A percentile compares a stretch with the other conserved stretches of the same genome.
phyloP scores from a whole-genome alignment of 2,113 vertebrate species.

The Centropus unirufus region DNA sequence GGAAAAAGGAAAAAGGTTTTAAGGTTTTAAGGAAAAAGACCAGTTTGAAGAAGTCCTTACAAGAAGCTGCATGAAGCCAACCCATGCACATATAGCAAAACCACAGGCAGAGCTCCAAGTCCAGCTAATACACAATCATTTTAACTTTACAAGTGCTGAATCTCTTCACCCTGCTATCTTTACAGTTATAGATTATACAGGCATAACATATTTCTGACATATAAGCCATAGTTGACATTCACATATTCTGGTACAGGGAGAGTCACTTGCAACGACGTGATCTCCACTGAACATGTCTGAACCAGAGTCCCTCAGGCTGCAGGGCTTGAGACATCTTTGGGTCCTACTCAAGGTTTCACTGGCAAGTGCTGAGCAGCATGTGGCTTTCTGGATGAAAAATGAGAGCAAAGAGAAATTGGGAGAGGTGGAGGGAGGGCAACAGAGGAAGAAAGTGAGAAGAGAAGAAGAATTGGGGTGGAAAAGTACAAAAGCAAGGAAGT shows the following conservation, averaged over 20 bases:
- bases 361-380: background rate
- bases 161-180: background rate
- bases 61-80: background rate
- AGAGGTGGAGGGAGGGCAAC: fast-evolving
- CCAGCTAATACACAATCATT: background rate
- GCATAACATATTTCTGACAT: background rate
- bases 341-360: background rate
- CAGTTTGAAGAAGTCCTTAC: background rate
- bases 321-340: background rate
- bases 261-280: background rate
- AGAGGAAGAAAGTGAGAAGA: fast-evolving
- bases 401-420: background rate
- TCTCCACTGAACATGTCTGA: background rate
- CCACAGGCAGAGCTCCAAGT: background rate
- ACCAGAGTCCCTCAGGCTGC: background rate
- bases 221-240: background rate
- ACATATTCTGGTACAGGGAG: background rate
- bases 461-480: background rate
- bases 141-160: background rate
- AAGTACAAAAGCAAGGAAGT: background rate
- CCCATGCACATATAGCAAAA: background rate
- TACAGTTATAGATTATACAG: background rate
- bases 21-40: background rate
- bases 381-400: background rate
- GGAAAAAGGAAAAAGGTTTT: no score